Evolutionary conservation across 2,888 invertebrate genomes (phyloP), one percentile per base, ranked within the genome.

Genomic region (Odontomyia ornata): DNA sequence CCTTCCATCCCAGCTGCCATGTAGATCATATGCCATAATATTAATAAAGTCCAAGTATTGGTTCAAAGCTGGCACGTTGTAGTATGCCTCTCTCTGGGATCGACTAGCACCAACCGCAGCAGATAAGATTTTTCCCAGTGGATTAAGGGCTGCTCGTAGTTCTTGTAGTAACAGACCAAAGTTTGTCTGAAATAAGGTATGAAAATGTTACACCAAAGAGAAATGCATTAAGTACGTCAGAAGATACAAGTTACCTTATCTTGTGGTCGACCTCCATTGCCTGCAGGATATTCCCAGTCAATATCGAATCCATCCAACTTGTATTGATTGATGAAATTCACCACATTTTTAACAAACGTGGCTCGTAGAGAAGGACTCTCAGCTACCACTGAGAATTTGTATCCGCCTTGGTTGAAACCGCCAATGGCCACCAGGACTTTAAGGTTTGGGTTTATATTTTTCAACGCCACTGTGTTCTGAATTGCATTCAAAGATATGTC

Each of bases 271-370:
- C 76, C 76, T 25, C 76, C 76, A 27, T 60, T 69, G 13, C 28
- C 56, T 11, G n/a, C 87, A 0, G 90, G 90, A 81, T 90, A 90
- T 80, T 90, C 89, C 91, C 91, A 91, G 82, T 91, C 91, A n/a
- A 91, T 79, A 82, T 91, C 91, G 28, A 91, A 87, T 4, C 91
- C 91, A 81, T 91, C 90, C 80, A 91, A 91, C 0, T 84, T 84
- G 81, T 90, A 85, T 64, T 82, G 69, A 79, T 84, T 81, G 0
- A 90, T 81, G 80, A 91, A 89, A 0, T 82, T 81, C 0, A 89
- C 82, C 1, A 88, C 88, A 64, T 88, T 89, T 15, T 87, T 80
- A 7, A 89, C 88, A 79, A 91, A 90, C 13, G 43, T 80, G 0
- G 83, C 79, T 47, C 89, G 85, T 7, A 83, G 78, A 0, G 76